These are phyloP conservation scores for Coboldia fuscipes DNA, from an alignment of 1,140 invertebrate species.

Conservation along the genomic window DNA sequence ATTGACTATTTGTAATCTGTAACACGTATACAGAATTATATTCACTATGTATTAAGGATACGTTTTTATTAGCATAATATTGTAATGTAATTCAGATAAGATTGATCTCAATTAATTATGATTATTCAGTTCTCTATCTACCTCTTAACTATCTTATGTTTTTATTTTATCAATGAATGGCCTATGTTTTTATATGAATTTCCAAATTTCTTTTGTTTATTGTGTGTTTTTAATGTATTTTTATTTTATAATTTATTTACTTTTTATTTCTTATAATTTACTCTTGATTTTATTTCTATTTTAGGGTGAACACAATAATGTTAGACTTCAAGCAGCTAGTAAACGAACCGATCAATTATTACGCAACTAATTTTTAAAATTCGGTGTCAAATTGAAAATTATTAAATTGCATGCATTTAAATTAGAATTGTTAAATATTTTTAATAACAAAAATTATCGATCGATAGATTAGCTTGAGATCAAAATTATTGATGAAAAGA, in stretches of 20 bases:
- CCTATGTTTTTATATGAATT: not conserved
- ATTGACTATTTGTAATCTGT: too few species aligned
- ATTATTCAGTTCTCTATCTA: not conserved
- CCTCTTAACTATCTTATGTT: not conserved
- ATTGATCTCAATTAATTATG: not conserved
- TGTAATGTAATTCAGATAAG: not conserved
- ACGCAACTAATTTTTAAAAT: too few species aligned
- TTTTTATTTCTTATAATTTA: constrained; percentile 10
- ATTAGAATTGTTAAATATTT: too few species aligned
- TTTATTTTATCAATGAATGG: not conserved
- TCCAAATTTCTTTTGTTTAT: not conserved
- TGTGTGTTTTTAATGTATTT: constrained; percentile 1
- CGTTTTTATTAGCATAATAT: not conserved
- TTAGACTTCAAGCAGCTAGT: constrained; percentile 42
- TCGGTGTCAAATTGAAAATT: too few species aligned
- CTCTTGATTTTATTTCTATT: too few species aligned
- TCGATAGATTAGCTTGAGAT: too few species aligned
- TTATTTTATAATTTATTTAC: constrained; percentile 12
- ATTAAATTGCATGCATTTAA: too few species aligned
- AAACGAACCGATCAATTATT: constrained; percentile 41
- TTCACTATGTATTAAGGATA: not conserved
- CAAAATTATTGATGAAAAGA: too few species aligned
- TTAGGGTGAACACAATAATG: constrained; percentile 42
- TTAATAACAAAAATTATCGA: too few species aligned
- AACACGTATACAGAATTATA: too few species aligned